Conservation (phyloP, 2,113 vertebrate genomes). For the Euleptes europaea region DNA sequence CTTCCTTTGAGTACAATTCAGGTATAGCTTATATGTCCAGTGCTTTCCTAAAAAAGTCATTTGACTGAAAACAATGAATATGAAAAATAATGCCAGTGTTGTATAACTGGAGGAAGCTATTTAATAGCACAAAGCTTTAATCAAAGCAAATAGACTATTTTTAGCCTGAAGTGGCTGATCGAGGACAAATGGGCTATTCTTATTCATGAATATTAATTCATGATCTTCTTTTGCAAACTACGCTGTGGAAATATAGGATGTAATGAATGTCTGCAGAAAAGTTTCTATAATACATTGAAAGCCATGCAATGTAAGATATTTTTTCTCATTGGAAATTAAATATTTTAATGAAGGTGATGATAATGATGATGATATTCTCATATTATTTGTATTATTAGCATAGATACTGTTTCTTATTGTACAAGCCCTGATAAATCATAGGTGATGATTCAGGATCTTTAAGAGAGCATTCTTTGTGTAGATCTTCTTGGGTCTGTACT, state of each 20-base stretch:
- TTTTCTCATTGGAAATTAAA: slow-evolving; percentile 41
- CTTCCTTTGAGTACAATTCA: neutral
- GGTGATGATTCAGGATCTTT: slow-evolving; percentile 31
- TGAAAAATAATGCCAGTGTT: slow-evolving; percentile 9
- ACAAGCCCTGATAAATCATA: neutral
- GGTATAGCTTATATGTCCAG: neutral
- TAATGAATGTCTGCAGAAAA: slow-evolving; percentile 4
- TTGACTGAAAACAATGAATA: neutral
- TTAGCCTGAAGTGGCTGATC: slow-evolving; percentile 29
- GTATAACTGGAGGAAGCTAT: neutral
- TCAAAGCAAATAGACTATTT: slow-evolving; percentile 37
- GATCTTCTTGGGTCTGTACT: neutral
- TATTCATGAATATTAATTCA: slow-evolving; percentile 29
- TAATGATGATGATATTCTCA: too few species aligned
- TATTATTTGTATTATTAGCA: neutral
- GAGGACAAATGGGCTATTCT: slow-evolving; percentile 24
- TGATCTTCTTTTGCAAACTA: slow-evolving; percentile 30
- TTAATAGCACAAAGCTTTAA: slow-evolving; percentile 25
- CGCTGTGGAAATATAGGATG: slow-evolving; percentile 28
- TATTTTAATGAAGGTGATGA: neutral
- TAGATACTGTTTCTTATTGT: neutral
- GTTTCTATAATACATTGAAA: slow-evolving; percentile 17
- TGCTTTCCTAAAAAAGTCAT: neutral
- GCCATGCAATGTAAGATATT: neutral
- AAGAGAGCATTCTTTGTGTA: neutral